phyloP scores from a whole-genome alignment of 2,113 vertebrate species.

The Mystacornis crossleyi region DNA sequence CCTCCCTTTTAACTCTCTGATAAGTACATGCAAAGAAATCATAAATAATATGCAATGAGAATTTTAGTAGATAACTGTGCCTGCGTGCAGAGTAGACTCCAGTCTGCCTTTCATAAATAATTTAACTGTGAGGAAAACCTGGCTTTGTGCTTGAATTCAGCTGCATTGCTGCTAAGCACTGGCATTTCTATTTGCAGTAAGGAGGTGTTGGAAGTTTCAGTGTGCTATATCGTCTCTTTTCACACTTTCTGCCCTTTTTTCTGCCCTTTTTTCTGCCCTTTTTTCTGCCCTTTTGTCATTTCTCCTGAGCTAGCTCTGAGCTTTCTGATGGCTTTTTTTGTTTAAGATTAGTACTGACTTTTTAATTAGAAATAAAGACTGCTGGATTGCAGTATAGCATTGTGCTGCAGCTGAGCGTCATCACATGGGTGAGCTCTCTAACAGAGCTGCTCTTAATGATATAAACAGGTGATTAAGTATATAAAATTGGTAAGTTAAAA shows the following conservation, averaged over 20 bases:
- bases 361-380: not conserved
- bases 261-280: not conserved
- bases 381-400: not conserved
- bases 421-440: not conserved
- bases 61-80: not conserved
- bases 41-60: not conserved
- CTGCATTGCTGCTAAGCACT: not conserved
- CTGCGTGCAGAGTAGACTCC: not conserved
- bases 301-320: not conserved
- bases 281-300: not conserved
- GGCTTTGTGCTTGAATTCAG: not conserved
- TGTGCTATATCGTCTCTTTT: not conserved
- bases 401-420: not conserved
- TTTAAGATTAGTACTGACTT: not conserved
- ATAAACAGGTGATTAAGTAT: not conserved
- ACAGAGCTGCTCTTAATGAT: not conserved
- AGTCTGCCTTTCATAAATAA: not conserved
- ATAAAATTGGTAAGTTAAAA: not conserved
- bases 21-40: not conserved
- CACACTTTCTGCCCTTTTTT: not conserved
- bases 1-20: not conserved
- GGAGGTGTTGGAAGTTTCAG: not conserved
- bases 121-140: not conserved
- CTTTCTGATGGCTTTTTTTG: not conserved
- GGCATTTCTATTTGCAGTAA: not conserved